Evolutionary conservation across 2,888 invertebrate genomes (phyloP).

Genomic region (Calephelis perditalis): DNA sequence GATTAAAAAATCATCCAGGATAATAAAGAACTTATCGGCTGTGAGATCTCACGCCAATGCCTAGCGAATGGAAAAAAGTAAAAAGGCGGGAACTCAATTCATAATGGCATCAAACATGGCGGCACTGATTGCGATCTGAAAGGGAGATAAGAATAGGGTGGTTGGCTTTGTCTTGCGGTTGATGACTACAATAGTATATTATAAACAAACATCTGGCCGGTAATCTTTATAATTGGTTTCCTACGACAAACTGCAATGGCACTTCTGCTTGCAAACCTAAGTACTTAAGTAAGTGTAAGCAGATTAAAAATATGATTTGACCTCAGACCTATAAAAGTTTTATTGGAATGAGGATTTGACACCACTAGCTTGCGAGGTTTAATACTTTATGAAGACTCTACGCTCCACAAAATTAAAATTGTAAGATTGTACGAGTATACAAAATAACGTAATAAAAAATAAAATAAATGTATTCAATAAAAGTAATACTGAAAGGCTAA

Average conservation of each 20-base stretch:
- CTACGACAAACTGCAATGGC: not conserved
- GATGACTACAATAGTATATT: conserved; percentile 44
- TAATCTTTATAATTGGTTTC: conserved; percentile 14
- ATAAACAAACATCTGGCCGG: conserved; percentile 39
- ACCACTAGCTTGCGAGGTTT: too few species aligned
- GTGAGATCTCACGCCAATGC: conserved; percentile 70
- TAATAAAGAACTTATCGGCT: conserved; percentile 73
- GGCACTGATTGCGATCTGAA: conserved; percentile 70
- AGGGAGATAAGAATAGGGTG: conserved; percentile 64
- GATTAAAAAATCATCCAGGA: conserved; percentile 75
- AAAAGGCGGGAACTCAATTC: conserved; percentile 73
- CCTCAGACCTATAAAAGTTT: too few species aligned
- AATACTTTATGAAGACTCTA: too few species aligned
- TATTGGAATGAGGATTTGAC: too few species aligned
- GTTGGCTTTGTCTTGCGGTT: conserved; percentile 61
- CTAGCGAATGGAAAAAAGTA: conserved; percentile 59
- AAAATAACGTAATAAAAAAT: too few species aligned
- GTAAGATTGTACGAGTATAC: too few species aligned
- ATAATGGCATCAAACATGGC: conserved; percentile 71
- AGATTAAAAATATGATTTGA: too few species aligned
- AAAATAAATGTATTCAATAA: too few species aligned
- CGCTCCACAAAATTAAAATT: too few species aligned
- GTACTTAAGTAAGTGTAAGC: too few species aligned
- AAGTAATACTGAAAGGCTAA: too few species aligned
- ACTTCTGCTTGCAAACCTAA: not conserved